Evolutionary conservation across 1,140 invertebrate genomes (phyloP).

Genomic region (Trachymyrmex septentrionalis): DNA sequence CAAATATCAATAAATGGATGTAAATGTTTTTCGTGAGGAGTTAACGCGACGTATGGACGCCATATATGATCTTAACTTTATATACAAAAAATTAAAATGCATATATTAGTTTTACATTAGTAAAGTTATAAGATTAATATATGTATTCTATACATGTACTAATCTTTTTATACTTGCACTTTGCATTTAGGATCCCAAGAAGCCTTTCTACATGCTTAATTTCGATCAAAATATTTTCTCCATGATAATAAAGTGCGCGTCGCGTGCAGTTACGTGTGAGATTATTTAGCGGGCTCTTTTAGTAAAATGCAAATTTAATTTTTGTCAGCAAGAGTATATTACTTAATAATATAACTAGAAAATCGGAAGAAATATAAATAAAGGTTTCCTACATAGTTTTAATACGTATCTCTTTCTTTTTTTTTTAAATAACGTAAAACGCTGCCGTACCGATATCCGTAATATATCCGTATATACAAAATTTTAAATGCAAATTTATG

Average conservation of each 20-base stretch:
- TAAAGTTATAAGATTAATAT: not conserved
- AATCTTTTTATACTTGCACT: slow-evolving; percentile 13
- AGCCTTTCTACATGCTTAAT: slow-evolving; percentile 47
- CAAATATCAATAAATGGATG: slow-evolving; percentile 67
- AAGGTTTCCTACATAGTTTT: slow-evolving; percentile 79
- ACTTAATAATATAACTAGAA: slow-evolving; percentile 72
- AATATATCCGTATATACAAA: not conserved
- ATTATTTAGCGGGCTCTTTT: slow-evolving; percentile 70
- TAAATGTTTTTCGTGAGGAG: slow-evolving; percentile 49
- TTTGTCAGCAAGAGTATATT: slow-evolving; percentile 72
- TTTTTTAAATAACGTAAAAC: slow-evolving; percentile 27
- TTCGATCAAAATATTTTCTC: slow-evolving; percentile 56
- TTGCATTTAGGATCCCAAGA: slow-evolving; percentile 23
- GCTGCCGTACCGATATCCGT: not conserved
- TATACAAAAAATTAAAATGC: slow-evolving; percentile 6
- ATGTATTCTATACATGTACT: not conserved
- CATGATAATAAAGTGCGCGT: slow-evolving; percentile 39
- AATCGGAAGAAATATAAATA: slow-evolving; percentile 74
- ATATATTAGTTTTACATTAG: slow-evolving; percentile 24
- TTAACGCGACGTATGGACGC: slow-evolving; percentile 22
- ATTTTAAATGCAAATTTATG: not conserved
- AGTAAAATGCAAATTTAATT: slow-evolving; percentile 69
- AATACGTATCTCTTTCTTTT: slow-evolving; percentile 68
- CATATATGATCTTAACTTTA: slow-evolving; percentile 28
- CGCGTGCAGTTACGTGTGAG: slow-evolving; percentile 48